Conservation (phyloP, 2,888 invertebrate species). For the Tridacna crocea region DNA sequence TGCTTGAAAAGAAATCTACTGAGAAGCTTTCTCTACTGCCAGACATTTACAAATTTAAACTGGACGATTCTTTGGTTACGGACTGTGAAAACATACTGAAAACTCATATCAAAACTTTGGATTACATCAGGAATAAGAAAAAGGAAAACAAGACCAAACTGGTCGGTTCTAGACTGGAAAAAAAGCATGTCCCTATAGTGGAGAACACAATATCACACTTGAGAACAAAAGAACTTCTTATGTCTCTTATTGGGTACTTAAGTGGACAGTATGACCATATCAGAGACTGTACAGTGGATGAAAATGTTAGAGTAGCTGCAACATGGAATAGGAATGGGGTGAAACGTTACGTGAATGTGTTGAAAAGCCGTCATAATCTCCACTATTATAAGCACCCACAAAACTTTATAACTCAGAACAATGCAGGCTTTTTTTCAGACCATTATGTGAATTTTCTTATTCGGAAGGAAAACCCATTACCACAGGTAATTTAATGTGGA, state of each 20-base stretch:
- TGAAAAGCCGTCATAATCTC: neutral
- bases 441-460: conserved; percentile 86
- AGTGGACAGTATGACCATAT: conserved; percentile 69
- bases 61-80: neutral
- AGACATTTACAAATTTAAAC: conserved; percentile 77
- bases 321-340: conserved; percentile 88
- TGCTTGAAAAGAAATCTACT: conserved; percentile 1
- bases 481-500: conserved; percentile 84
- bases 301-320: conserved; percentile 92
- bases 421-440: conserved; percentile 85
- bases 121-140: neutral
- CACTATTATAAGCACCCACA: neutral
- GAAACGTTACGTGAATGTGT: conserved; percentile 37
- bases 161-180: neutral
- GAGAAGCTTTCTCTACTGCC: conserved; percentile 12
- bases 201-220: conserved; percentile 31
- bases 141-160: neutral
- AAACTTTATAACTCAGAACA: conserved; percentile 85
- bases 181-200: neutral
- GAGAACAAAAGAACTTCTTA: conserved; percentile 21
- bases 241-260: conserved; percentile 32
- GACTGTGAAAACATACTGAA: neutral
- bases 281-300: conserved; percentile 87
- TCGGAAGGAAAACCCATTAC: conserved; percentile 89
- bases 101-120: neutral